Base-by-base conservation (phyloP, 2,113 vertebrate species). In the Rattus norvegicus region DNA sequence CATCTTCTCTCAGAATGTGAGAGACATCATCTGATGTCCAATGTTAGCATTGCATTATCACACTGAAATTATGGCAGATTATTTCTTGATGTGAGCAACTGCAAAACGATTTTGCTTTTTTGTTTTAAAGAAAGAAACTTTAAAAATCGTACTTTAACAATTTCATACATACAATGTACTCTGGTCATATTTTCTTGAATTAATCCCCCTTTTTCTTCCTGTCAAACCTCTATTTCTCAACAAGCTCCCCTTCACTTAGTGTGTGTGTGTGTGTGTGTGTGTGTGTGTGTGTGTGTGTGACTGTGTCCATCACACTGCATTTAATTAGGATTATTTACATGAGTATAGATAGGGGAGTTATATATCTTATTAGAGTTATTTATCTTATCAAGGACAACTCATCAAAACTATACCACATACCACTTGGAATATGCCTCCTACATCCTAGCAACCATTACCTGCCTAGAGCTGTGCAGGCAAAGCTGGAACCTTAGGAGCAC, bases 31-130 rank as follows among this genome's bases (percentile, higher is more conserved):
- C 33, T 63, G 28, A 30, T 86, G 76, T 69, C 7, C 22, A 88
- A 92, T 59, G 9, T 94, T 79, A 85, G 26, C 72, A 69, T 0
- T 93, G 16, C 61, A 86, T 77, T 14, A 81, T 77, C 39, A 72
- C 30, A 61, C 2, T 49, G 14, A 12, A 88, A 30, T 93, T 84
- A 73, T 39, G 61, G 28, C 24, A 93, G 67, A 93, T 63, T 56
- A 95, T 39, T 93, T 73, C 36, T 91, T 97, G 54, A 90, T 28
- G 36, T 56, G 6, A 94, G 20, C 19, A 92, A 84, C 47, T 84
- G 54, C 13, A 88, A 97, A 49, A 80, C 49, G 17, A 20, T 90
- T 36, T 91, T 43, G 24, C 88, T 95, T 90, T n/a, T 49, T 93
- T 84, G 61, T 70, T 86, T 80, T 69, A 84, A 86, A 86, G 33